Base-by-base conservation (phyloP, 2,888 invertebrate species). In the Diabrotica balteata region DNA sequence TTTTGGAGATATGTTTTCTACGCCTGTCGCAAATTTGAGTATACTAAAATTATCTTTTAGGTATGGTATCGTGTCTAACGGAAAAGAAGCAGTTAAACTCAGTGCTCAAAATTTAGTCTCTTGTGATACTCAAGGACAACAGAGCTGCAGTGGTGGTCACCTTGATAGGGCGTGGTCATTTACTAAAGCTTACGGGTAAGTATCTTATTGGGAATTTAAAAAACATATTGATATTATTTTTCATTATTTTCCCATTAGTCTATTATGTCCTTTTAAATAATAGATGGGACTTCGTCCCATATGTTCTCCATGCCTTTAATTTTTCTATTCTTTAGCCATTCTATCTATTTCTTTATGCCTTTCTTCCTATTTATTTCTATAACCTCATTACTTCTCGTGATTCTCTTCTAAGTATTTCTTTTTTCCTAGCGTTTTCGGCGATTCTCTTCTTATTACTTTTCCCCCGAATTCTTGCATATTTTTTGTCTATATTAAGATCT, bases 111-210 rank as follows among this genome's bases (percentile, higher is more conserved):
- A 94, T 70, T 86, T 98, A 43, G 83, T 98, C 3, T 94, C 95
- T 0, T 98, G 98, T 81, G 93, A 94, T 81, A 88, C 87, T 59
- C 88, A 90, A 68, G 89, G 90, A 5, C 94, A 94, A 77, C 88
- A 87, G 70, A 95, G 93, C 43, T 98, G 98, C 81, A 85, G 88
- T 47, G 97, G 97, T 0, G 98, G 97, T 0, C 90, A 95, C 80
- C 87, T 97, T 72, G 97, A 97, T 80, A 87, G 92, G 63, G 97
- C 97, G 0, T 98, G 97, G 98, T 91, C 92, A 83, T 97, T 90
- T 84, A 88, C 96, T 67, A 88, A 92, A 70, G 91, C 89, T 82
- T 89, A 89, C 76, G 93, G 93, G 92, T 93, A 85, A 81, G 78
- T 65, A 43, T 10, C 44, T 53, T 32, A 4, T 32, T 32, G 32